Base-by-base conservation (phyloP, 2,888 invertebrate species). In the Idaea straminata region DNA sequence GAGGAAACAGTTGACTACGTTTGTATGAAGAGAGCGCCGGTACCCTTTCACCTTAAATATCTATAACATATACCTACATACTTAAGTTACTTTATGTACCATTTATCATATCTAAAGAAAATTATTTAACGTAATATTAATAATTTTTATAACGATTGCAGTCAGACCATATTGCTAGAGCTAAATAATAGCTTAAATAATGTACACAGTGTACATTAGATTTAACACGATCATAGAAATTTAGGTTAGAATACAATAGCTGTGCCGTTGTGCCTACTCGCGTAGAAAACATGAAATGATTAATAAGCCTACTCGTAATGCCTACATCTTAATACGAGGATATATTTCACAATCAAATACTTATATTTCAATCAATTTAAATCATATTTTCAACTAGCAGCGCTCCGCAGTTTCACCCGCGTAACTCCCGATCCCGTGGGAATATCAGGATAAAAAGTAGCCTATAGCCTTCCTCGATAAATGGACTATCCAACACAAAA, bases 231-330 rank as follows among this genome's bases (percentile, higher is more conserved):
- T 47, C 47, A 47, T 47, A 47, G 47, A 47, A 47, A 47, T 7
- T 34, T 61, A 62, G 16, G 16, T 66, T 70, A 64, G 77, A 79
- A 77, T 81, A 82, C 83, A 85, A 87, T 87, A 88, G 86, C 83
- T 84, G 83, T 79, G 84, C 88, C 89, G 80, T 84, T 84, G 90
- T 91, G 91, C 91, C 91, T 91, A 84, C 77, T 83, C 80, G 77
- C 73, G 80, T 88, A 88, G 84, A 77, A 62, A 73, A 70, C 64
- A 59, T 64, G 65, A 63, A 58, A 64, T 60, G 58, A 68, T 66
- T 61, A 57, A 59, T 38, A 63, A 73, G 64, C 73, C 70, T 71
- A 68, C 65, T 35, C 36, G 61, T 65, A 68, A 66, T 35, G 67
- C 69, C 63, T 63, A 61, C 66, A 64, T 62, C 35, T 57, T 62